Evolutionary conservation across 2,113 vertebrate genomes (phyloP), one percentile per base, ranked within the genome.

Genomic region (Microcebus jonahi): DNA sequence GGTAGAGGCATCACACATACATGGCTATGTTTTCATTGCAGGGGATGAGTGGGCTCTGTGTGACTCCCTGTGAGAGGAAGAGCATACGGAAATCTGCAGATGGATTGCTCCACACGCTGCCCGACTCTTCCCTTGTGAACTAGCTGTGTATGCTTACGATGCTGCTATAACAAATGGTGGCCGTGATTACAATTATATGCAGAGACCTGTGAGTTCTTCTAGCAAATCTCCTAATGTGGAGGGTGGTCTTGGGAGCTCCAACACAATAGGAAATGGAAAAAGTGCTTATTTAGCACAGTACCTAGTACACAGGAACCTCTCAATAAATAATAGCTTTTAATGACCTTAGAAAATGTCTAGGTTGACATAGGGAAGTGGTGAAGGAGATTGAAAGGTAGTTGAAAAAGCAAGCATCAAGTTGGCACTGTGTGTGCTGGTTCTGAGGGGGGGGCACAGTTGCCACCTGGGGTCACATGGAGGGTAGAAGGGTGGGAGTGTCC

Each of bases 381-480:
- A 76, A 23, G 20, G 12, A n/a, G 53, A 61, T 25, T 53, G 8
- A 61, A 59, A 79, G 17, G 34, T 0, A 11, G 23, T 14, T n/a
- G 71, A 39, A 61, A 77, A 53, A 93, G 39, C 29, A 48, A 45
- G 39, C 4, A 2, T 31, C 36, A 29, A 12, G 39, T 34, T 34
- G 63, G 63, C 61, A 14, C 2, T 1, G 34, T 39, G 65, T 15
- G 39, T 31, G 50, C 68, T 53, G 48, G 48, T 48, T 8, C 45
- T 8, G 45, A 7, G 50, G 50, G 13, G 13, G 53, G 34, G 18
- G 39, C 0, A 7, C n/a, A 36, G 2, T n/a, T 36, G 71, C 31
- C 73, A 1, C 1, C 1, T 2, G 53, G 31, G 4, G 23, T 67
- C 53, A 29, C 45, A 14, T 0, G 0, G 17, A 6, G 23, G 48